Evolutionary conservation across 2,113 vertebrate species (phyloP), one percentile per base, ranked within the genome.

Genomic region (Hemiprocne comata): DNA sequence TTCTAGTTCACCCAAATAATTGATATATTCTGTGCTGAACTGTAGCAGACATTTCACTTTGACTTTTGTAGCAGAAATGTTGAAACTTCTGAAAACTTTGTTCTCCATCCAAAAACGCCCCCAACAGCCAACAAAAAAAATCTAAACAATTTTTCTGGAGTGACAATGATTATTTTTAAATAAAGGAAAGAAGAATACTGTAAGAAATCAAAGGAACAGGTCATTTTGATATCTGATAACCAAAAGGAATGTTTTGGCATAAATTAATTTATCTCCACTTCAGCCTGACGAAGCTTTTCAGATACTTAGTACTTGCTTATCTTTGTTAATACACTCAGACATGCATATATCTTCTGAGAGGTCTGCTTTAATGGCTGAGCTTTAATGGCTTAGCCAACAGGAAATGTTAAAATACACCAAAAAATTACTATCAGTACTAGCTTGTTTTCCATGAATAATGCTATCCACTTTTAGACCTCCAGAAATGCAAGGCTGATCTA

Each of bases 241-340:
- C 16, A 61, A 93, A 94, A 87, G 28, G n/a, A 93, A 85, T 91
- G 81, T 75, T 93, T 85, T 85, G 72, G 67, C 29, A 71, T 42
- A 94, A 88, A 80, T 38, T 2, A 77, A 74, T 74, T 86, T 92
- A 80, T 93, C 33, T 87, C 65, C 34, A 90, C 6, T 3, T 4
- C 26, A 89, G 62, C 85, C 65, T 94, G 72, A 87, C 53, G 48
- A 93, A 90, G 65, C 50, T 87, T 93, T 92, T 84, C 77, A 87
- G 33, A 72, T 67, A 89, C 95, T 92, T 67, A 89, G 53, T 87
- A 69, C 40, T 81, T 57, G 65, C 50, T 91, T 94, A 89, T 69
- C 86, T 91, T 87, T 89, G 76, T 74, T 92, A 77, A 80, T 85
- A 94, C 17, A 70, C 53, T 73, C 36, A 84, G 72, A 42, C 53